phyloP scores from a whole-genome alignment of 1,140 invertebrate species.

The Battus philenor region DNA sequence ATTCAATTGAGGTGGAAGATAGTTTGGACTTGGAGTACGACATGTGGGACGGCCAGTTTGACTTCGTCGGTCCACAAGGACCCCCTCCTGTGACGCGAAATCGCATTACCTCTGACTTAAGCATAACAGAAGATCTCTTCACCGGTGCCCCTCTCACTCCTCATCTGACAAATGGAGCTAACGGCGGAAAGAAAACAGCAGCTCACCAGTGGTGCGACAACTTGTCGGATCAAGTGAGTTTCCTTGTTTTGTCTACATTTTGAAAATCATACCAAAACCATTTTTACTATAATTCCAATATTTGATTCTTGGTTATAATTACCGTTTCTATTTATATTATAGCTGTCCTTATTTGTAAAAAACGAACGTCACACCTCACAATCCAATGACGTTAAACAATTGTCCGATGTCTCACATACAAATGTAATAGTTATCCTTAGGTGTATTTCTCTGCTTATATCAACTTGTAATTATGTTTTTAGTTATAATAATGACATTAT shows the following conservation, averaged over 20 bases:
- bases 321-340: too few relatives aligned
- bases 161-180: constrained; percentile 63
- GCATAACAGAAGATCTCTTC: constrained; percentile 67
- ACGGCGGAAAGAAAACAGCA: constrained; percentile 75
- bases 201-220: constrained; percentile 77
- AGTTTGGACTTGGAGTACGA: constrained; percentile 85
- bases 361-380: not conserved
- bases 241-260: too few relatives aligned
- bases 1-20: constrained; percentile 68
- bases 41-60: constrained; percentile 91
- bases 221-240: constrained; percentile 75
- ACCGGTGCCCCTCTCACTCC: constrained; percentile 64
- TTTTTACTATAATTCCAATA: too few relatives aligned
- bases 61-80: constrained; percentile 82
- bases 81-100: constrained; percentile 36
- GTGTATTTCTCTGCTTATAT: too few relatives aligned
- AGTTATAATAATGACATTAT: too few relatives aligned
- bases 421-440: constrained; percentile 9
- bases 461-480: too few relatives aligned
- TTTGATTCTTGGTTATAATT: too few relatives aligned
- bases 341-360: not conserved
- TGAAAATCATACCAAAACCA: too few relatives aligned
- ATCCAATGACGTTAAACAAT: constrained; percentile 8
- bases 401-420: constrained; percentile 1
- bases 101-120: constrained; percentile 50